Percentiles rank a stretch among this genome's conserved stretches.
These are phyloP conservation scores for Cantharis nigra DNA, from an alignment of 2,888 invertebrate species.

Conservation along the genomic window DNA sequence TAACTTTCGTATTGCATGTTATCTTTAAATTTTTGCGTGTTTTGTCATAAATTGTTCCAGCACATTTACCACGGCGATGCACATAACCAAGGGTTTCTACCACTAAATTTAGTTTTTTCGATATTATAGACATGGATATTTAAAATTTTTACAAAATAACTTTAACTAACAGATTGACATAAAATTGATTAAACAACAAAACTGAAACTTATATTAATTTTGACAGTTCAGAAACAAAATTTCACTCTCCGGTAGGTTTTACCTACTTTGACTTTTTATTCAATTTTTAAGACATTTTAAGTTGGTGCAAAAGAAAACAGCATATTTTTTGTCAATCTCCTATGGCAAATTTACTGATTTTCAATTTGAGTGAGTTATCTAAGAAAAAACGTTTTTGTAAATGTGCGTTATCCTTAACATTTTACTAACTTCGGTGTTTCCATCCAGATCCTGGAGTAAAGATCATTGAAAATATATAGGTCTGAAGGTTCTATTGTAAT, in stretches of 20 bases:
- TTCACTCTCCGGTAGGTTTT: not conserved
- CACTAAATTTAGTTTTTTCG: not conserved
- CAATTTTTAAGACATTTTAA: not conserved
- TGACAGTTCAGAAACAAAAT: not conserved
- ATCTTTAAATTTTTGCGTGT: constrained; percentile 39
- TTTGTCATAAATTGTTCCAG: constrained; percentile 19
- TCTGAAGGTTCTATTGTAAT: not conserved
- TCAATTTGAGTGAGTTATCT: too few relatives aligned
- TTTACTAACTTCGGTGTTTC: too few relatives aligned
- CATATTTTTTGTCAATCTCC: too few relatives aligned
- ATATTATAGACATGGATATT: not conserved
- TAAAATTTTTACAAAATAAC: not conserved
- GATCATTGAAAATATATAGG: not conserved
- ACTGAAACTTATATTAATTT: not conserved
- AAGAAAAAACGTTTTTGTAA: too few relatives aligned
- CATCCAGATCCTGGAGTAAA: too few relatives aligned
- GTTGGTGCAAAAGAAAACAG: too few relatives aligned
- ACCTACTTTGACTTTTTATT: not conserved
- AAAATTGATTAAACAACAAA: not conserved
- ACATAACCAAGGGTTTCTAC: not conserved
- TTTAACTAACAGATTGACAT: not conserved
- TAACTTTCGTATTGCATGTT: constrained; percentile 66
- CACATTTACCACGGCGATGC: not conserved
- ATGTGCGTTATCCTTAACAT: too few relatives aligned
- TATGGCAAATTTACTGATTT: too few relatives aligned